phyloP scores from a whole-genome alignment of 2,113 vertebrate species.

The Sigmodon hispidus region DNA sequence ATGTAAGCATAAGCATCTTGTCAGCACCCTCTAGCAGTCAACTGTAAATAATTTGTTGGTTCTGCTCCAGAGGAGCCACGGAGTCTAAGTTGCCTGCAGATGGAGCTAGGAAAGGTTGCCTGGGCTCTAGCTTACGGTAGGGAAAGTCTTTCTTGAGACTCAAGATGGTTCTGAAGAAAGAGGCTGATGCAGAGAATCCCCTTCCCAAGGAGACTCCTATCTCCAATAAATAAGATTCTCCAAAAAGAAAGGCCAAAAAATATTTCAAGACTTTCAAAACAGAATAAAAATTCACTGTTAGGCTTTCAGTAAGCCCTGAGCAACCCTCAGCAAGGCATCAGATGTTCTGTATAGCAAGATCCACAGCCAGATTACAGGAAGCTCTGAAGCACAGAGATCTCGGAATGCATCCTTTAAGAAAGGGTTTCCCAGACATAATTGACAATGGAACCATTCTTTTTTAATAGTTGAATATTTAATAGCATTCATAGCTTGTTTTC shows the following conservation, averaged over 20 bases:
- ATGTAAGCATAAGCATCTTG: conserved; percentile 25
- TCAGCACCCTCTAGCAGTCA: not conserved
- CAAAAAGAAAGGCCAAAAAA: not conserved
- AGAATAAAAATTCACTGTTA: not conserved
- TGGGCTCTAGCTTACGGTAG: not conserved
- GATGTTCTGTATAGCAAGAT: not conserved
- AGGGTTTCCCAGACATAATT: not conserved
- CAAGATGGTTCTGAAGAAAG: conserved; percentile 14
- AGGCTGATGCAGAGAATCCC: not conserved
- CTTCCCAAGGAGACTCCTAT: not conserved
- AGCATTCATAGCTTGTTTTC: not conserved
- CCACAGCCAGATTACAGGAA: not conserved
- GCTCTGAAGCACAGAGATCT: not conserved
- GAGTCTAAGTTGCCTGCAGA: not conserved
- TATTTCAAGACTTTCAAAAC: not conserved
- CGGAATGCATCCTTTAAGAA: not conserved
- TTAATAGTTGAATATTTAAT: not conserved
- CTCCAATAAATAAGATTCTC: not conserved
- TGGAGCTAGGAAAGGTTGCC: not conserved
- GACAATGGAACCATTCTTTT: not conserved
- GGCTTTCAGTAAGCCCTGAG: not conserved
- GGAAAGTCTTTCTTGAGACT: not conserved
- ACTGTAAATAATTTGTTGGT: conserved; percentile 66
- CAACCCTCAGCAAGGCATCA: not conserved
- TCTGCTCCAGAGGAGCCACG: conserved; percentile 53